phyloP scores from a whole-genome alignment of 64 coral and sea anemone genomes.

The Pachyseris speciosa region DNA sequence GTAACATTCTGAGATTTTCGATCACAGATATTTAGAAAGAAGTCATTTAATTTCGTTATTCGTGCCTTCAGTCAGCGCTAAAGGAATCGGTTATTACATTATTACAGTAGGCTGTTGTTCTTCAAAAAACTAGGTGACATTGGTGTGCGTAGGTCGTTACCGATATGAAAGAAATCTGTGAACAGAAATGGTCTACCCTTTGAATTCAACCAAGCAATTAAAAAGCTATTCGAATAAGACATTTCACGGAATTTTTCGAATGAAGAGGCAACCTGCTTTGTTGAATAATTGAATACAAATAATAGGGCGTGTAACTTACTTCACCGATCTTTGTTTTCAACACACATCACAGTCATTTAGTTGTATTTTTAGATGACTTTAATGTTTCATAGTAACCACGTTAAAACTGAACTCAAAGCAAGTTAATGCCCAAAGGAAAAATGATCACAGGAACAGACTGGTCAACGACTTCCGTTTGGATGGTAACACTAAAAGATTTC shows the following conservation, averaged over 20 bases:
- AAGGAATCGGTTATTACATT: background rate
- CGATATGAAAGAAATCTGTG: background rate
- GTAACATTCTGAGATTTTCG: background rate
- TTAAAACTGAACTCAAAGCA: no score
- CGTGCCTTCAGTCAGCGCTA: background rate
- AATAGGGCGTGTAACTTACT: background rate
- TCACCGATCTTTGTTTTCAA: constrained; percentile 6
- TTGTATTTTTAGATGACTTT: no score
- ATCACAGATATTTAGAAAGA: no score
- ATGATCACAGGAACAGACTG: background rate
- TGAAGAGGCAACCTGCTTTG: constrained; percentile 15
- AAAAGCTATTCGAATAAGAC: background rate
- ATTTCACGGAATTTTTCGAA: background rate
- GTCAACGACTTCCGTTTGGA: background rate
- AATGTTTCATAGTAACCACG: no score
- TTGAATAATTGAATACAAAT: background rate
- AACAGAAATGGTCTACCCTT: background rate
- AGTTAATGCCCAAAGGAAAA: background rate
- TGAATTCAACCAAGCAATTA: background rate
- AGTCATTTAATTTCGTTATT: background rate
- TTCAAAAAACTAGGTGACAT: background rate
- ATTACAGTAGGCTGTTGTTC: background rate
- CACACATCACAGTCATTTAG: background rate
- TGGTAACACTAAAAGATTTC: background rate
- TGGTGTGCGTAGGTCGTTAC: background rate